phyloP scores from a whole-genome alignment of 2,113 vertebrate species.

The Menidia beryllina region DNA sequence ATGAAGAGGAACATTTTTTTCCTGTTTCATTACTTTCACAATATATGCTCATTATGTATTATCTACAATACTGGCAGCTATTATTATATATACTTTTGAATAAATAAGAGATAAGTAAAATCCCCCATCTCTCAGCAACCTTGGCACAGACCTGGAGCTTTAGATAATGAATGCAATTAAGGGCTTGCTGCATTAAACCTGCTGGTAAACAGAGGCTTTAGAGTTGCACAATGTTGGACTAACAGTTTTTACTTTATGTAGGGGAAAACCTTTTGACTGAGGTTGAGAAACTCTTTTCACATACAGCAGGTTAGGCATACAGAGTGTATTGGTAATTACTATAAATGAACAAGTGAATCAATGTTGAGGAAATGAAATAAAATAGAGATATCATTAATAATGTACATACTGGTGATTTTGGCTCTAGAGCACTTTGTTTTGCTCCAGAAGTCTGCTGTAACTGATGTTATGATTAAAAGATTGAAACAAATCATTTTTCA shows the following conservation, averaged over 20 bases:
- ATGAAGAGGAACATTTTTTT: slow-evolving; percentile 69
- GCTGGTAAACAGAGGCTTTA: slow-evolving; percentile 76
- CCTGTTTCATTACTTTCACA: slow-evolving; percentile 73
- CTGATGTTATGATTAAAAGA: slow-evolving; percentile 9
- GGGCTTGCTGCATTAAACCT: slow-evolving; percentile 74
- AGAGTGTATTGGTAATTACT: slow-evolving; percentile 10
- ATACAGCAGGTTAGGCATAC: slow-evolving; percentile 15
- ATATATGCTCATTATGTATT: slow-evolving; percentile 79
- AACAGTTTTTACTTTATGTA: slow-evolving; percentile 52
- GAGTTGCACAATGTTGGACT: slow-evolving; percentile 62
- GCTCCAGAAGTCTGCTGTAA: background rate
- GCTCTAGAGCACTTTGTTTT: background rate
- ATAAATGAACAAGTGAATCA: slow-evolving; percentile 1
- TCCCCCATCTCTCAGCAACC: slow-evolving; percentile 77
- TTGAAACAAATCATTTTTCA: background rate
- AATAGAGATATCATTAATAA: slow-evolving; percentile 7
- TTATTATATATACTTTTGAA: slow-evolving; percentile 79
- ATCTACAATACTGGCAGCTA: slow-evolving; percentile 71
- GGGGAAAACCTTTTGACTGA: slow-evolving; percentile 45
- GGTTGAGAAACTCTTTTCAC: slow-evolving; percentile 15
- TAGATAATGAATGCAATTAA: slow-evolving; percentile 86
- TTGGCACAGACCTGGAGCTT: slow-evolving; percentile 78
- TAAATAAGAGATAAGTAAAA: slow-evolving; percentile 83
- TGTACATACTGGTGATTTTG: background rate
- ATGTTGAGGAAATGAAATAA: background rate